Conservation (phyloP, 2,888 invertebrate species). For the Spilarctia lutea region DNA sequence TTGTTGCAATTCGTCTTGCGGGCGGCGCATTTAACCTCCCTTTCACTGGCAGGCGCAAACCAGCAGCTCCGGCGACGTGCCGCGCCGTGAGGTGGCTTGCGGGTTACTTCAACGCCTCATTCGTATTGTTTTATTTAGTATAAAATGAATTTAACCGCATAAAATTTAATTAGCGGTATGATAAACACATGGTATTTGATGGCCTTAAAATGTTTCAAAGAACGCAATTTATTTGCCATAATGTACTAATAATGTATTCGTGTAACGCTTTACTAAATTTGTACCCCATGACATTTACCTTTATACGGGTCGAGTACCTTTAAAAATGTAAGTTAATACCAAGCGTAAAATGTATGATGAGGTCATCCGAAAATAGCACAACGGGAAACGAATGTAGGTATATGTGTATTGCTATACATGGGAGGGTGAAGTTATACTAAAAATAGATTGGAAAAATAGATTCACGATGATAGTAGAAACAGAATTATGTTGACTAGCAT, state of each 20-base stretch:
- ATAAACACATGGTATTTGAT: background rate
- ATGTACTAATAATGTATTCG: background rate
- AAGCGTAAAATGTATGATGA: slow-evolving; percentile 69
- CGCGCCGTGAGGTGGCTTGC: slow-evolving; percentile 58
- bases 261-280: slow-evolving; percentile 1
- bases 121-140: slow-evolving; percentile 21
- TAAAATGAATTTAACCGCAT: background rate
- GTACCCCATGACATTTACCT: slow-evolving; percentile 68
- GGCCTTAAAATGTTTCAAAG: background rate
- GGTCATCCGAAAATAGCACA: slow-evolving; percentile 72
- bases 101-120: slow-evolving; percentile 36
- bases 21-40: slow-evolving; percentile 80
- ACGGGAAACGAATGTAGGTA: slow-evolving; percentile 59
- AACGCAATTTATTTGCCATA: background rate
- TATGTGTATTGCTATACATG: slow-evolving; percentile 58
- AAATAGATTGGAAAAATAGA: slow-evolving; percentile 61
- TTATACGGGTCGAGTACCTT: slow-evolving; percentile 63
- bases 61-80: slow-evolving; percentile 40
- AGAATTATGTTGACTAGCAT: slow-evolving; percentile 62
- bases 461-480: slow-evolving; percentile 57
- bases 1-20: slow-evolving; percentile 81
- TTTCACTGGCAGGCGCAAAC: slow-evolving; percentile 73
- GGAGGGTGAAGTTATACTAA: slow-evolving; percentile 60
- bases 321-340: slow-evolving; percentile 64
- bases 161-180: background rate